Base-by-base conservation (phyloP, 2,888 invertebrate genomes). In the Ditula angustiorana region DNA sequence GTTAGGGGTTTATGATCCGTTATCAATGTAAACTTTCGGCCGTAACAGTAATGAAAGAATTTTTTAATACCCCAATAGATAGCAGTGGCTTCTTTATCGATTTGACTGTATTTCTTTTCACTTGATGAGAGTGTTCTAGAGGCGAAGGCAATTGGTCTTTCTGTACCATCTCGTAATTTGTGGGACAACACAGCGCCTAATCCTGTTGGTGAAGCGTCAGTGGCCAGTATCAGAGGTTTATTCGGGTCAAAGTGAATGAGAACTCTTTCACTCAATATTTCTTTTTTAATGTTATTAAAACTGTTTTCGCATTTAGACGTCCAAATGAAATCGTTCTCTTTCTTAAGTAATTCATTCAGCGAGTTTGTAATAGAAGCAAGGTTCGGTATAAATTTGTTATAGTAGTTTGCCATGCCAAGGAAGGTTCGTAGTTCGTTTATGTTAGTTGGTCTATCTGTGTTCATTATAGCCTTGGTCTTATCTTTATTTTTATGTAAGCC, bases 41-140 rank as follows among this genome's bases (percentile, higher is more conserved):
- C 85, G 67, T 74, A 79, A 7, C 79, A 67, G 68, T 80, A 86
- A 13, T 76, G 69, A 55, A 78, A 74, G 61, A 81, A 85, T 63
- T 74, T 77, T 57, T 77, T 76, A 10, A 81, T 64, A 28, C 75
- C 80, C 69, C 73, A 83, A 7, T 74, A 67, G 4, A 80, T 73
- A 41, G 74, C 74, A n/a, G 76, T 69, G 5, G 81, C 83, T 71
- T 85, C 84, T 68, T 79, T 75, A 55, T 85, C 81, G 21, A 82
- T 73, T 70, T 82, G 80, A 11, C 76, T 73, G 67, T 85, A 83
- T 35, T 76, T 76, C 24, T 67, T 67, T 67, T 84, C 82, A 19
- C 77, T 67, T 44, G 49, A 53, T 21, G 73, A 74, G n/a, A 85
- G 66, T 0, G 75, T 70, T 53, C 77, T 66, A 0, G 60, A 61